Conservation (phyloP, 2,113 vertebrate species). For the Neodon shergylaensis region DNA sequence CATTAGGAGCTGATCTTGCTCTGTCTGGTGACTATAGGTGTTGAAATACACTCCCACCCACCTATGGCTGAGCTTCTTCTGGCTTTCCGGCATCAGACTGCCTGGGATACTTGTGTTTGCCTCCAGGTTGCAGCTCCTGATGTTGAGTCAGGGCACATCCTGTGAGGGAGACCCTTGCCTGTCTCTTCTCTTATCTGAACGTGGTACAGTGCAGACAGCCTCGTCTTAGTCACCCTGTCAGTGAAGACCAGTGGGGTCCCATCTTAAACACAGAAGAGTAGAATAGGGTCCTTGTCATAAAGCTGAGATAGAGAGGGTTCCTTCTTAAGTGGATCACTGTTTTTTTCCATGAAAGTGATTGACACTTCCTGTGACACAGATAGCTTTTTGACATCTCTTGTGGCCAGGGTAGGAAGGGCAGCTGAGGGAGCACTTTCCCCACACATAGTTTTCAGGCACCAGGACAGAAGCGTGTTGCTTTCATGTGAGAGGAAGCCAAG, state of each 20-base stretch:
- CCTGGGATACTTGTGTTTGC: rapidly evolving
- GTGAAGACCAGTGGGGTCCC: not conserved
- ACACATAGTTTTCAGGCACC: not conserved
- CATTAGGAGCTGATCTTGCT: not conserved
- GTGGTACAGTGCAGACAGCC: too few relatives aligned
- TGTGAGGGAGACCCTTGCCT: not conserved
- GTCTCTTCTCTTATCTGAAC: not conserved
- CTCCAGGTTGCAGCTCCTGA: not conserved
- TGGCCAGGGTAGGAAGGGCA: not conserved
- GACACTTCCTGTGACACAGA: not conserved
- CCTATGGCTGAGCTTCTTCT: not conserved
- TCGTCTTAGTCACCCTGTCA: not conserved
- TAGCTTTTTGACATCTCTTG: not conserved
- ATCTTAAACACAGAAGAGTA: not conserved
- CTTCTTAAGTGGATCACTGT: not conserved
- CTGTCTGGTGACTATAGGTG: not conserved
- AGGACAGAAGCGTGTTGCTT: not conserved
- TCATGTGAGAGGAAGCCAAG: not conserved
- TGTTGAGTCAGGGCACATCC: not conserved
- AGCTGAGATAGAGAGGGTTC: not conserved
- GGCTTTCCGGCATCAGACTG: too few relatives aligned
- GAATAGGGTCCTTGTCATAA: not conserved
- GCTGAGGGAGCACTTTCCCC: not conserved
- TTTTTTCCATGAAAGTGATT: not conserved
- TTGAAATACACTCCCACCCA: not conserved